Percentiles rank a stretch among this genome's conserved stretches.
Evolutionary conservation across 2,113 vertebrate genomes (phyloP).

Genomic region (Ptychochromis oligacanthus): DNA sequence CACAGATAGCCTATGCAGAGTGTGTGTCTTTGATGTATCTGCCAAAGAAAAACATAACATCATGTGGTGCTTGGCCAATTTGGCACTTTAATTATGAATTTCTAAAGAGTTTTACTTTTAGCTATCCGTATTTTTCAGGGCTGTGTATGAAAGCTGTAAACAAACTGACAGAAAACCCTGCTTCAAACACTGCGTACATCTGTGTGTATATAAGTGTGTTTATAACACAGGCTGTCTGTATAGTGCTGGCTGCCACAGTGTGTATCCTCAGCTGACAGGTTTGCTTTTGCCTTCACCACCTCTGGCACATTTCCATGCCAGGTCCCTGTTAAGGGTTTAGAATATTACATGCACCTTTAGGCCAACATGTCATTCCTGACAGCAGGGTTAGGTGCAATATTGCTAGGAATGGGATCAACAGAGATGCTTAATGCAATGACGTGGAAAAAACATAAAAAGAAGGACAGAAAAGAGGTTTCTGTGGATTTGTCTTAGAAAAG

Average conservation of each 20-base stretch:
- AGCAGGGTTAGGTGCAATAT: neutral
- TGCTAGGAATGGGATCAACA: neutral
- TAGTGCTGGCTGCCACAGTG: neutral
- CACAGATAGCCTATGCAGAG: neutral
- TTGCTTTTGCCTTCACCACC: no score
- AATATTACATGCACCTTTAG: neutral
- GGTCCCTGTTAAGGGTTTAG: neutral
- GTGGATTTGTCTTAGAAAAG: slow-evolving; percentile 1
- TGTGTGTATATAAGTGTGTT: neutral
- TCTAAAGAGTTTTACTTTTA: neutral
- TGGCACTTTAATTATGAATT: neutral
- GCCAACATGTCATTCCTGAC: neutral
- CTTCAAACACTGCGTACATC: neutral
- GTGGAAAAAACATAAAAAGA: neutral
- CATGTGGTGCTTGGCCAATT: neutral
- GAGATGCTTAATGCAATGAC: neutral
- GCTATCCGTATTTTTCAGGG: neutral
- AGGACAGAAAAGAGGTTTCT: neutral
- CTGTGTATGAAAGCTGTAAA: neutral
- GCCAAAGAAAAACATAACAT: neutral
- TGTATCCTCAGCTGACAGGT: neutral
- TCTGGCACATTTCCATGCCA: neutral
- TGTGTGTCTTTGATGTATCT: neutral
- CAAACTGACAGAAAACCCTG: neutral
- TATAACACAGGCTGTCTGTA: neutral